These are phyloP conservation scores for Catotricha subobsoleta DNA, from an alignment of 2,888 invertebrate species.

Conservation along the genomic window DNA sequence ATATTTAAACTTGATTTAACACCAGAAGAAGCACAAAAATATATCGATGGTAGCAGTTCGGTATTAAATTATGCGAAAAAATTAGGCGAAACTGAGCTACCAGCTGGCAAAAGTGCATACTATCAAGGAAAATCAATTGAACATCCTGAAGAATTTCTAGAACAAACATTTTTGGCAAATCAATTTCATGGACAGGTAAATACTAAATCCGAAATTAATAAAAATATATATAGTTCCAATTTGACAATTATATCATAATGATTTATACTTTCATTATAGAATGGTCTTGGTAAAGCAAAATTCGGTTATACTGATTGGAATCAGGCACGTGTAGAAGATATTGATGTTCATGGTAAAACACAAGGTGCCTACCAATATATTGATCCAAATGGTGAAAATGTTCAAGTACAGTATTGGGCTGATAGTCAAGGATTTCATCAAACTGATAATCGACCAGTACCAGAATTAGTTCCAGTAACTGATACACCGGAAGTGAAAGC, in stretches of 20 bases:
- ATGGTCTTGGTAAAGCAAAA: conserved; percentile 48
- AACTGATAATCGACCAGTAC: conserved; percentile 49
- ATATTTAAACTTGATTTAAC: conserved; percentile 34
- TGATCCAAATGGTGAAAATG: conserved; percentile 31
- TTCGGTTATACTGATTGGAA: conserved; percentile 58
- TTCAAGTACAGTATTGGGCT: conserved; percentile 52
- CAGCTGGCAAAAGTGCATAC: conserved; percentile 25
- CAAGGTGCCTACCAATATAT: conserved; percentile 54
- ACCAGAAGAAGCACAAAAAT: conserved; percentile 33
- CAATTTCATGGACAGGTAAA: conserved; percentile 52
- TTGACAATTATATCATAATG: neutral
- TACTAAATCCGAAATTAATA: conserved; percentile 10
- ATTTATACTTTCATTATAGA: conserved; percentile 14
- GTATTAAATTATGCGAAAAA: conserved; percentile 36
- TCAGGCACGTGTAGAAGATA: conserved; percentile 53
- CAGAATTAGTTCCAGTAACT: conserved; percentile 40
- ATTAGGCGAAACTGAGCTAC: conserved; percentile 33
- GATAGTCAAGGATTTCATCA: conserved; percentile 63
- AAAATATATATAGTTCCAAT: neutral
- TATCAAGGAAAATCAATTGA: conserved; percentile 39
- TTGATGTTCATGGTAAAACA: conserved; percentile 45
- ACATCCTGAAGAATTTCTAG: conserved; percentile 45
- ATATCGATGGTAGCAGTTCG: conserved; percentile 21
- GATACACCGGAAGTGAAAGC: conserved; percentile 52
- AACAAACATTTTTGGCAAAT: conserved; percentile 50